Conservation (phyloP, 2,797 vertebrate genomes). For the Peromyscus attwateri region DNA sequence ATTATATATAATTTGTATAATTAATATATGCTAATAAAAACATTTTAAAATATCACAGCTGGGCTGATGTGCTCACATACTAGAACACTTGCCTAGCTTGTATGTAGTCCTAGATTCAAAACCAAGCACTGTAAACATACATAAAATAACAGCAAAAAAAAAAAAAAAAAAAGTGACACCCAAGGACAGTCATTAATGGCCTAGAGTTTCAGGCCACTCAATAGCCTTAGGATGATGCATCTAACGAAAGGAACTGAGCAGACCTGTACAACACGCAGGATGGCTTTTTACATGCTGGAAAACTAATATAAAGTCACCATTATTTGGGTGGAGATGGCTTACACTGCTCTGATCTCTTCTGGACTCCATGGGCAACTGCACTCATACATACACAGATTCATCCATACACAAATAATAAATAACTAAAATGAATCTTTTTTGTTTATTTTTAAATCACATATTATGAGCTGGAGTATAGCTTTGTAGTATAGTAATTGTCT, state of each 20-base stretch:
- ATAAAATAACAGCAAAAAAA: not conserved
- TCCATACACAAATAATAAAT: not conserved
- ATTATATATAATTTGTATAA: not conserved
- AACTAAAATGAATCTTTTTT: not conserved
- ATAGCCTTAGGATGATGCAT: not conserved
- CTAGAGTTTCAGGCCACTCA: slow-evolving; percentile 37
- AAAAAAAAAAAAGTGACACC: not conserved
- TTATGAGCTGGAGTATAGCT: not conserved
- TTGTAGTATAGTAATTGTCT: not conserved
- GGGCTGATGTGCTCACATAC: not conserved
- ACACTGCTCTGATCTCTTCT: not conserved
- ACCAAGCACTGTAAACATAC: not conserved
- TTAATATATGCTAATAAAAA: not conserved
- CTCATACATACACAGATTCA: not conserved
- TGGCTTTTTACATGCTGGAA: slow-evolving; percentile 24
- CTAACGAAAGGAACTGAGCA: not conserved
- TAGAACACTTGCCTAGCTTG: not conserved
- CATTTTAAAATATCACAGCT: not conserved
- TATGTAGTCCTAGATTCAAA: not conserved
- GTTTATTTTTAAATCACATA: not conserved
- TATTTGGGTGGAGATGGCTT: not conserved
- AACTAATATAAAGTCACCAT: slow-evolving; percentile 32
- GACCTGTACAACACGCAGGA: not conserved
- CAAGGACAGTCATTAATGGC: not conserved
- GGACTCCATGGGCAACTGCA: not conserved